phyloP scores from a whole-genome alignment of 1,140 invertebrate genomes.

The Drosophila kikkawai region DNA sequence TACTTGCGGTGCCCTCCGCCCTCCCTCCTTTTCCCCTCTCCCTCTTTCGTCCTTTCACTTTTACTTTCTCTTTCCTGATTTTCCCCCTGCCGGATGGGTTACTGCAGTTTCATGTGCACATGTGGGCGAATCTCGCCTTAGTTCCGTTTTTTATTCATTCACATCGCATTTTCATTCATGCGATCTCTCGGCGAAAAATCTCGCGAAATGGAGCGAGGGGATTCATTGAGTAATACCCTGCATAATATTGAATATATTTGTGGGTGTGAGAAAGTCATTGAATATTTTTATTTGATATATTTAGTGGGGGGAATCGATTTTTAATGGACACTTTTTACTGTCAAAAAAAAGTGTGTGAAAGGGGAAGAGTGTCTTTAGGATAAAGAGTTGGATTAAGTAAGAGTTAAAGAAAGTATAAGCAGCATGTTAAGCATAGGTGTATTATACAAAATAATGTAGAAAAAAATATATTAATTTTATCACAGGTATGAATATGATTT shows the following conservation, averaged over 20 bases:
- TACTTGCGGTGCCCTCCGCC: too few relatives aligned
- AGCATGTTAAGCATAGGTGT: background rate
- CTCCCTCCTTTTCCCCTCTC: background rate
- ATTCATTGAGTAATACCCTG: slow-evolving; percentile 22
- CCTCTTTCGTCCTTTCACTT: background rate
- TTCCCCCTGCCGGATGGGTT: background rate
- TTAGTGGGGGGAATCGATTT: background rate
- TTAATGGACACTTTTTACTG: background rate
- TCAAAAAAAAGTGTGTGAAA: background rate
- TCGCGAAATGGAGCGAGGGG: slow-evolving; percentile 10
- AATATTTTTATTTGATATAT: background rate
- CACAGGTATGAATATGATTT: too few relatives aligned
- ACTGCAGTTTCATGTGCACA: slow-evolving; percentile 50
- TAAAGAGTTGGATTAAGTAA: background rate
- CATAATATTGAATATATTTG: background rate
- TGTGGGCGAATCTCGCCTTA: slow-evolving; percentile 34
- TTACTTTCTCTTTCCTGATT: slow-evolving; percentile 16
- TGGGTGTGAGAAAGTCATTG: background rate
- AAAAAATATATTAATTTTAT: too few relatives aligned
- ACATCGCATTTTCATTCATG: slow-evolving; percentile 77
- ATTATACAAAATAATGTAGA: too few relatives aligned
- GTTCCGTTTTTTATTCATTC: slow-evolving; percentile 72
- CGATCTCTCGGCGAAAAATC: slow-evolving; percentile 33
- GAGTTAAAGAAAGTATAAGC: background rate
- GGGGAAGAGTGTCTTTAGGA: background rate